phyloP scores from a whole-genome alignment of 1,140 invertebrate genomes.

The Bombus ignitus region DNA sequence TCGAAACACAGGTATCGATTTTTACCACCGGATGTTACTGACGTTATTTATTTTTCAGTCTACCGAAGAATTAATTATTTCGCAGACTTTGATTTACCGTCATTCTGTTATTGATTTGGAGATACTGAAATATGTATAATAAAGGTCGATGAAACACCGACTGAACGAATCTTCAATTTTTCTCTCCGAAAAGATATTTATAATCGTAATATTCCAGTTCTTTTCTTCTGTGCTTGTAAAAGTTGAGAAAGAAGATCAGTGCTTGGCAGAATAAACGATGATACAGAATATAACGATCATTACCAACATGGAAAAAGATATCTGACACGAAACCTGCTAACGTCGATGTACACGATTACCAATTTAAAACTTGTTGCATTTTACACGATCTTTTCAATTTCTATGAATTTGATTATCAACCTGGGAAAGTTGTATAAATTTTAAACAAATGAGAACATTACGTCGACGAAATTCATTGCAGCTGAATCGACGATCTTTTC shows the following conservation, averaged over 20 bases:
- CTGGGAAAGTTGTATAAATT: background rate
- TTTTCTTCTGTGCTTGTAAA: too few species aligned
- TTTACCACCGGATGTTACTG: slow-evolving; percentile 43
- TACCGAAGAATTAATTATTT: slow-evolving; percentile 51
- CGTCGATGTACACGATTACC: too few species aligned
- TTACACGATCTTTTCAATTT: too few species aligned
- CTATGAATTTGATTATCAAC: background rate
- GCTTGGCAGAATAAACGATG: too few species aligned
- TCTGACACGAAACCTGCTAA: too few species aligned
- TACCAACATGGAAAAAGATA: too few species aligned
- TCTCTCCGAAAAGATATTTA: background rate
- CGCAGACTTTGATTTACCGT: slow-evolving; percentile 47
- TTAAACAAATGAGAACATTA: background rate
- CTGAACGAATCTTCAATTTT: background rate
- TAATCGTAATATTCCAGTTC: background rate
- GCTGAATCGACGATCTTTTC: background rate
- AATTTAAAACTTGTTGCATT: too few species aligned
- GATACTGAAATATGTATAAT: too few species aligned
- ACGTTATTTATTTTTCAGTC: slow-evolving; percentile 61
- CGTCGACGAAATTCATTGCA: background rate
- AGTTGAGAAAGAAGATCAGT: too few species aligned
- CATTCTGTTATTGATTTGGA: background rate
- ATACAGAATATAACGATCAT: too few species aligned
- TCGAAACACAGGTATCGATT: slow-evolving; percentile 52
- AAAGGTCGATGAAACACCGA: too few species aligned